Evolutionary conservation across 2,888 invertebrate genomes (phyloP), one percentile per base, ranked within the genome.

Genomic region (Acleris literana): DNA sequence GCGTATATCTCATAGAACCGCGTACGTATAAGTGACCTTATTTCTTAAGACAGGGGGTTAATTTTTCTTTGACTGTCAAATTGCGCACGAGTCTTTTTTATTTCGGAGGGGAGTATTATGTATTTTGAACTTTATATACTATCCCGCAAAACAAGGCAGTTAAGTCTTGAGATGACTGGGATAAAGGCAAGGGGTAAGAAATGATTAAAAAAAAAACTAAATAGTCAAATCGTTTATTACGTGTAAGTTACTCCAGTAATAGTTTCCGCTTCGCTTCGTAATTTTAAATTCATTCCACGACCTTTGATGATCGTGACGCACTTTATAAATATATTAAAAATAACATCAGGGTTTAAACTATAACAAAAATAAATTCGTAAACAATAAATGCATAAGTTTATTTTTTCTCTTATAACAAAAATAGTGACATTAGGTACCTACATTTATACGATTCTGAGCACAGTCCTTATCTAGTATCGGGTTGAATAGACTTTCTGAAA

Each of bases 301-400:
- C 13, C 13, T 39, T 13, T 13, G 13, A 39, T 11, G 39, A 39
- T 13, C 39, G 13, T 39, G 13, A 70, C 39, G 39, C 39, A 39
- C 4, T 11, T 13, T 39, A 77, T 78, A 76, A 64, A 70, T 62
- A 70, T 60, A 69, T 72, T 73, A 78, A 75, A 75, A 77, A 79
- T 80, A 84, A 85, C 80, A 83, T 74, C 77, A 76, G 75, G 76
- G 70, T 78, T 78, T 78, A 68, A 49, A 63, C 29, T 57, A 29
- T 33, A 62, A 58, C 46, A 59, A 58, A 64, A 88, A 87, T 90
- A 91, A 92, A 91, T 91, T 92, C 91, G 88, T 85, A 89, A 86
- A 85, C 82, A 86, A 84, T 92, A 92, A 92, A 92, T 92, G 91
- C 91, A 88, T 75, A 54, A 60, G 58, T 59, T 77, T 54, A 71